Evolutionary conservation across 2,888 invertebrate genomes (phyloP), one percentile per base, ranked within the genome.

Genomic region (Andrena haemorrhoa): DNA sequence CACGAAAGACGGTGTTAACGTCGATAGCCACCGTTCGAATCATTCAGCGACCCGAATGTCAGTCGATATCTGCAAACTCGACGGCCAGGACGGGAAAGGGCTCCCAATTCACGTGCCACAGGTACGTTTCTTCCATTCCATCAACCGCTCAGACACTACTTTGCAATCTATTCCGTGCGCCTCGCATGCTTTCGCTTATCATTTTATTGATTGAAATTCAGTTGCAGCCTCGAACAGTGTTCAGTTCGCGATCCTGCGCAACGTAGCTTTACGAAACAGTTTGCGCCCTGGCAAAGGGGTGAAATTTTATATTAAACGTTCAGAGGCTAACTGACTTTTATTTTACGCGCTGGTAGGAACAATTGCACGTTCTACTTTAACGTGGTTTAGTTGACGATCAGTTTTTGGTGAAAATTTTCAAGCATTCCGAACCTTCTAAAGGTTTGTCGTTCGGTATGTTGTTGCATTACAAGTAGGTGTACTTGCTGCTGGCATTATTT

Each of bases 1-100:
- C 65, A 66, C 72, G 87, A 84, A 82, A 76, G 79, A 81, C 83
- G 76, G 80, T 82, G 88, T 87, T 88, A 87, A 83, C 87, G 84
- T 71, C 84, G 81, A 81, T 78, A 86, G 79, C 65, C 41, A 33
- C 68, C 49, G 75, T 51, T 58, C 63, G 70, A 61, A 77, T 66
- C 51, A 75, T 66, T 65, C 78, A 70, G 63, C 82, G 69, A 80
- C 63, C 81, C 76, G 75, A 86, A 89, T 87, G 75, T 88, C 86
- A 75, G 72, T 77, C 69, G 84, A 89, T 71, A 79, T 85, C 53
- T 85, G 74, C 49, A 89, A 80, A 75, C 78, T 87, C 47, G 84
- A 88, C 8, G 71, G 76, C 74, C 85, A 82, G 75, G 76, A 84
- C 85, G 82, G 63, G 35, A 85, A 84, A 61, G 65, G 29, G 60